Conservation (phyloP, 2,797 vertebrate genomes). For the Esox lucius region DNA sequence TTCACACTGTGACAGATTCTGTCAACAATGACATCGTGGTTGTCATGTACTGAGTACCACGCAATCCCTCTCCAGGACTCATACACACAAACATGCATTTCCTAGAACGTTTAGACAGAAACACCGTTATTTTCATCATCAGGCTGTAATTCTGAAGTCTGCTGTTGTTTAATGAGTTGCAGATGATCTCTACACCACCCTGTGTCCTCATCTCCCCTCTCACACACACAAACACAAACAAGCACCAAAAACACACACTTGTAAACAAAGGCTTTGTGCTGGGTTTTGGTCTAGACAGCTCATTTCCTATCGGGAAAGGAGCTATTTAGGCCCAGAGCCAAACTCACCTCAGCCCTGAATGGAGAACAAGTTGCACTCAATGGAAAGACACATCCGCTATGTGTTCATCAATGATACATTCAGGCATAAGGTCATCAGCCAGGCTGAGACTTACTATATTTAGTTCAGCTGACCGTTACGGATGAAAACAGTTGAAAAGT, state of each 20-base stretch:
- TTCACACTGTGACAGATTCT: too few relatives aligned
- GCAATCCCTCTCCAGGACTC: slow-evolving; percentile 12
- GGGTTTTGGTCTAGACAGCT: slow-evolving; percentile 38
- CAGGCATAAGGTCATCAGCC: too few relatives aligned
- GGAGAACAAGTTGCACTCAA: not conserved
- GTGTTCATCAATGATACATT: too few relatives aligned
- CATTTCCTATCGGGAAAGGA: slow-evolving; percentile 13
- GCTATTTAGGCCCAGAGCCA: not conserved
- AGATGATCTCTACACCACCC: slow-evolving; percentile 53
- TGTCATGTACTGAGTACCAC: too few relatives aligned
- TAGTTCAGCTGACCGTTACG: too few relatives aligned
- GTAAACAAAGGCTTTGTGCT: slow-evolving; percentile 52
- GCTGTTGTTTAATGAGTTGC: slow-evolving; percentile 60
- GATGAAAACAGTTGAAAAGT: too few relatives aligned
- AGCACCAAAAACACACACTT: slow-evolving; percentile 29
- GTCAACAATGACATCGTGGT: too few relatives aligned
- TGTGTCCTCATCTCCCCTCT: slow-evolving; percentile 27
- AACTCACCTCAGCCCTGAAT: slow-evolving; percentile 25
- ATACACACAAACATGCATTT: slow-evolving; percentile 11
- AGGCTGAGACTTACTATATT: too few relatives aligned
- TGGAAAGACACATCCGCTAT: not conserved
- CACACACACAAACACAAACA: not conserved
- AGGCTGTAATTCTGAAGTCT: slow-evolving; percentile 51
- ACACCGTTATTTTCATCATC: slow-evolving; percentile 38
- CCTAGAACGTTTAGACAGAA: slow-evolving; percentile 15